Evolutionary conservation across 2,888 invertebrate species (phyloP).

Genomic region (Aphrophora alni): DNA sequence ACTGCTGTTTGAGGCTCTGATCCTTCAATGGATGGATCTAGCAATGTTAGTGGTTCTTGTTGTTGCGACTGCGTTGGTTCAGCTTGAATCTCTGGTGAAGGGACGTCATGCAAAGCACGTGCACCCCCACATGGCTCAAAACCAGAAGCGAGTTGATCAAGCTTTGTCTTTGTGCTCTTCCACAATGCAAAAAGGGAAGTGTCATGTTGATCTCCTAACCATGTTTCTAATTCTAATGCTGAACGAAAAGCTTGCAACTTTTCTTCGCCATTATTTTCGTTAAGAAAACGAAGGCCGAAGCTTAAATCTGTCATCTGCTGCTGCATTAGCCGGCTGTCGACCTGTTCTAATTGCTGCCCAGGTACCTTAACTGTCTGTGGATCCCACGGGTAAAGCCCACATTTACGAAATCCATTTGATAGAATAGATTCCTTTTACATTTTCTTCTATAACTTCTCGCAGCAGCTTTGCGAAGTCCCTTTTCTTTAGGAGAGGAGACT

Average conservation of each 20-base stretch:
- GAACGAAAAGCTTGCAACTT: not conserved
- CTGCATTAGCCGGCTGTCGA: not conserved
- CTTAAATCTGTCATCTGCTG: conserved; percentile 9
- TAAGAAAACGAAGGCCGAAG: conserved; percentile 3
- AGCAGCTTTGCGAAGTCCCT: conserved; percentile 10
- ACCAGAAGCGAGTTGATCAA: not conserved
- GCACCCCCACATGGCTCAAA: not conserved
- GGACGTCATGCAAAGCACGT: not conserved
- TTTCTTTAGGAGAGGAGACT: conserved; percentile 33
- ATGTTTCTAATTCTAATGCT: conserved; percentile 2
- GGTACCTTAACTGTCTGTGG: not conserved
- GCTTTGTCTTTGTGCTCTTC: not conserved
- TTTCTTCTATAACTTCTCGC: conserved; percentile 39
- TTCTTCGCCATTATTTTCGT: not conserved
- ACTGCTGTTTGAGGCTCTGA: not conserved
- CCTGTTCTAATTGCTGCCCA: not conserved
- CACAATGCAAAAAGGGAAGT: conserved; percentile 9
- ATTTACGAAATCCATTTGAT: conserved; percentile 40
- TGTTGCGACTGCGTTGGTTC: conserved; percentile 9
- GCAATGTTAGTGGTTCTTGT: no score
- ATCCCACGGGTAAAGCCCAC: conserved; percentile 43
- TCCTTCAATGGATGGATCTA: no score
- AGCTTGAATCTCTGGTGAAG: conserved; percentile 3
- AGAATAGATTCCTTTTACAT: conserved; percentile 30
- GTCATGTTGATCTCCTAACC: not conserved